These are phyloP conservation scores for Corapipo altera DNA, from an alignment of 2,113 vertebrate species.

Conservation along the genomic window DNA sequence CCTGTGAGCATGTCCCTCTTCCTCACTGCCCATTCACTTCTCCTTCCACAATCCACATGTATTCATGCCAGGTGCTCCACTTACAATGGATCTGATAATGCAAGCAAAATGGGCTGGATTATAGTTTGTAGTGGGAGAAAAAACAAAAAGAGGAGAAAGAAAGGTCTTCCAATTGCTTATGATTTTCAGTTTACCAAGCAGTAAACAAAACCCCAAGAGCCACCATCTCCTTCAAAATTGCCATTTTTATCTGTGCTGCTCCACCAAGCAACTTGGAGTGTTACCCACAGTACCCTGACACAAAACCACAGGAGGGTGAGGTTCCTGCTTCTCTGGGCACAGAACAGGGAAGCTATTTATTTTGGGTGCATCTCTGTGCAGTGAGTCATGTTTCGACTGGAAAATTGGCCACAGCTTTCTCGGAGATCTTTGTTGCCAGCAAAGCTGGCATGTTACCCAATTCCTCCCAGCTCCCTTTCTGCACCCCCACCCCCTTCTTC, in stretches of 20 bases:
- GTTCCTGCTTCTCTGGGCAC: constrained; percentile 78
- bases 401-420: constrained; percentile 88
- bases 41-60: background rate
- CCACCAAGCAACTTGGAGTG: constrained; percentile 70
- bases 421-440: constrained; percentile 77
- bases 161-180: constrained; percentile 76
- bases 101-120: constrained; percentile 46
- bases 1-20: background rate
- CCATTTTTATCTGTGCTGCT: constrained; percentile 79
- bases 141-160: background rate
- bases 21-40: background rate
- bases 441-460: constrained; percentile 81
- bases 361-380: constrained; percentile 89
- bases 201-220: constrained; percentile 79
- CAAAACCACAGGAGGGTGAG: constrained; percentile 90
- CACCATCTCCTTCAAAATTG: constrained; percentile 74
- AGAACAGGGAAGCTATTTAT: constrained; percentile 97
- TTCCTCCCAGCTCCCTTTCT: constrained; percentile 66
- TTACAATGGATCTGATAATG: constrained; percentile 2
- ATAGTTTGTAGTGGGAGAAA: background rate
- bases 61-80: constrained; percentile 17
- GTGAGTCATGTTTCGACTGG: constrained; percentile 97
- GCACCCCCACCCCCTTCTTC: constrained; percentile 57
- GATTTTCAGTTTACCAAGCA: constrained; percentile 73
- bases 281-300: constrained; percentile 79